Conservation (phyloP, 2,797 vertebrate species). For the Neostethus bicornis region DNA sequence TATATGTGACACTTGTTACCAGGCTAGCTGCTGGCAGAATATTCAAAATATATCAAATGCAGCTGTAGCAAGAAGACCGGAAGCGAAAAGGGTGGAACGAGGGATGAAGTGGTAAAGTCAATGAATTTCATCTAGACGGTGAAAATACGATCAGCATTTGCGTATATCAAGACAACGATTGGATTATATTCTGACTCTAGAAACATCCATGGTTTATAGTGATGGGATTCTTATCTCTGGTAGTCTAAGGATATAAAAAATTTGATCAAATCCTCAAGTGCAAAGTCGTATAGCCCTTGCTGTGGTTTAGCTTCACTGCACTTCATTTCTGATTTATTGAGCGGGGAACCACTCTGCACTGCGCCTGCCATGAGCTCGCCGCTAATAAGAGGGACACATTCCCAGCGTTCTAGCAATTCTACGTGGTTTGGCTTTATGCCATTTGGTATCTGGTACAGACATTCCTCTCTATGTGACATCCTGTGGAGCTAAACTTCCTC, state of each 20-base stretch:
- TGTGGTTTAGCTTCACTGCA: conserved; percentile 18
- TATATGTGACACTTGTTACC: conserved; percentile 54
- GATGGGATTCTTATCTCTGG: conserved; percentile 16
- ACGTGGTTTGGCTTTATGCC: conserved; percentile 36
- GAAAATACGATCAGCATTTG: neutral
- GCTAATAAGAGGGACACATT: conserved; percentile 54
- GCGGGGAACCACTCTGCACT: conserved; percentile 30
- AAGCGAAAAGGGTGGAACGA: neutral
- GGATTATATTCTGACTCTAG: conserved; percentile 2
- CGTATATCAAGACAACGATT: conserved; percentile 1
- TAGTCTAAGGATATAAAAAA: conserved; percentile 19
- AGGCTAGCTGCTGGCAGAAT: conserved; percentile 26
- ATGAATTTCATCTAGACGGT: conserved; percentile 9
- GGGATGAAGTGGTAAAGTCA: neutral
- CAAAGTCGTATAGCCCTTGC: conserved; percentile 31
- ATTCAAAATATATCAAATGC: conserved; percentile 15
- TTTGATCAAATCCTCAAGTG: neutral
- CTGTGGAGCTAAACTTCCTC: conserved; percentile 46
- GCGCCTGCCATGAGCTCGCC: conserved; percentile 14
- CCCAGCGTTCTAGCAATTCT: conserved; percentile 39
- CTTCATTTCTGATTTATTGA: conserved; percentile 33
- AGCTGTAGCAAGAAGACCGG: neutral
- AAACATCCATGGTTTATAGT: conserved; percentile 16
- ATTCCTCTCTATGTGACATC: conserved; percentile 42
- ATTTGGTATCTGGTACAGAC: conserved; percentile 35